Percentiles rank a stretch among this genome's conserved stretches.
Evolutionary conservation across 2,113 vertebrate species (phyloP).

Genomic region (Pelvicachromis taeniatus): DNA sequence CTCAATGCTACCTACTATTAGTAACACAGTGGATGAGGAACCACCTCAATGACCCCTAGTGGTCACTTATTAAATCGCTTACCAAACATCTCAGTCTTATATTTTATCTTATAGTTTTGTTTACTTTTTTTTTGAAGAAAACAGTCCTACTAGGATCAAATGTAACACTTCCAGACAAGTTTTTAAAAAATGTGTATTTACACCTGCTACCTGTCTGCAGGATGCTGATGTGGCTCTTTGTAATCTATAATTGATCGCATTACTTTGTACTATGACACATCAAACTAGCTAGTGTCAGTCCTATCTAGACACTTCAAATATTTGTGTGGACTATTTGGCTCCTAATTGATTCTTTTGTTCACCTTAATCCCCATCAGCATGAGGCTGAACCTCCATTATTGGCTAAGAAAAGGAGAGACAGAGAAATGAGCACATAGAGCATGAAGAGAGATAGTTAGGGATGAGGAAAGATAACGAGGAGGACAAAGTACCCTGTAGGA

Average conservation of each 20-base stretch:
- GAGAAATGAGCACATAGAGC: constrained; percentile 32
- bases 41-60: constrained; percentile 48
- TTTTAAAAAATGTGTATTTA: background rate
- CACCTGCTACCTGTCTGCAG: background rate
- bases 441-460: constrained; percentile 47
- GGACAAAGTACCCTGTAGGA: constrained; percentile 53
- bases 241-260: background rate
- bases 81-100: background rate
- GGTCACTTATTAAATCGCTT: constrained; percentile 14
- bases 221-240: background rate
- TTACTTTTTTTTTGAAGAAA: background rate
- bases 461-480: constrained; percentile 47
- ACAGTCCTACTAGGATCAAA: background rate
- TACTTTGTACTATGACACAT: background rate
- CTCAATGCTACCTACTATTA: background rate
- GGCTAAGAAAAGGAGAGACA: constrained; percentile 5
- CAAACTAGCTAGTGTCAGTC: background rate
- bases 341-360: constrained; percentile 53
- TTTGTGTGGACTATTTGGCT: constrained; percentile 2
- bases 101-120: background rate
- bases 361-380: constrained; percentile 13
- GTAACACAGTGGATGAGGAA: background rate
- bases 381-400: constrained; percentile 36
- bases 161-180: background rate
- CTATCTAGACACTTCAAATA: background rate